Base-by-base conservation (phyloP, 2,797 vertebrate genomes). In the Sebastes dallii region DNA sequence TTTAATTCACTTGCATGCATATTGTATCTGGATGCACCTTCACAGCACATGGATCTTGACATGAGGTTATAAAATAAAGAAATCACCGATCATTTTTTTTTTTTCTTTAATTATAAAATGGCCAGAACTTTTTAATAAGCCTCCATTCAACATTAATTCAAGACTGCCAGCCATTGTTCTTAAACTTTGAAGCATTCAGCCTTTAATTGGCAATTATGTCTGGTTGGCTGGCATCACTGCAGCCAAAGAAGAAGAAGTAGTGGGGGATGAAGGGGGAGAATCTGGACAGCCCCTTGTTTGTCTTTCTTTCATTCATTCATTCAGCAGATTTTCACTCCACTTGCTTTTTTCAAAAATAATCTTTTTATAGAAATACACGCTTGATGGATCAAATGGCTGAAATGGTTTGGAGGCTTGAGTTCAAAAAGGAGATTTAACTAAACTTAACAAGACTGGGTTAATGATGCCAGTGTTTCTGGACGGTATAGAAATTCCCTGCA, bases 121-220 rank as follows among this genome's bases (percentile, higher is more conserved):
- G 25, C 24, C 30, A 56, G 0, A 87, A 86, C 60, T 75, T 81
- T 85, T 81, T 88, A 92, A 89, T 87, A 88, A 86, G 72, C 77
- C 32, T 80, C 71, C 18, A 58, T 81, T 85, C 55, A 78, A 18
- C 55, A 72, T 90, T 87, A 82, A 86, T 85, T 90, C 64, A 69
- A 85, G 58, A 68, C 70, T 70, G 71, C 54, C 74, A 68, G 62
- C 69, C 75, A 84, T 94, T 94, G 88, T 90, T 90, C 84, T 78
- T 86, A 75, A 85, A 93, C 86, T 85, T 86, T 88, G 86, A 92
- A 87, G 85, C 82, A 69, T 81, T 89, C 62, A 77, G 32, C 65
- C 32, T 66, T 78, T 89, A 90, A 93, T 90, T 90, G 90, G 79
- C 87, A 91, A 90, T 94, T 92, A 90, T 84, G 71, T 87, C 62